Evolutionary conservation across 1,140 invertebrate species (phyloP).

Genomic region (Trinorchestia longiramus): DNA sequence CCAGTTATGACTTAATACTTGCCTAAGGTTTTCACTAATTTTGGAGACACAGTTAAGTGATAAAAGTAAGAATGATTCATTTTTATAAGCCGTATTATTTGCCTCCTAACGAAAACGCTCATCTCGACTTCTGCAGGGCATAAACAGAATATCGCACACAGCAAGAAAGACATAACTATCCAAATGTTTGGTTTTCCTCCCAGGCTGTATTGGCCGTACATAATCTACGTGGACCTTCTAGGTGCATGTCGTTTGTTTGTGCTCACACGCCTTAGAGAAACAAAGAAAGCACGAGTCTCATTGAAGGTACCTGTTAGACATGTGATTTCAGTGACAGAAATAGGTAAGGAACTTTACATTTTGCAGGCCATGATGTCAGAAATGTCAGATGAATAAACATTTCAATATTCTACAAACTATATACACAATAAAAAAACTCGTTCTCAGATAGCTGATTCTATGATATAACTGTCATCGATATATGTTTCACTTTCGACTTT

Average conservation of each 20-base stretch:
- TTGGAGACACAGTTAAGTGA: background rate
- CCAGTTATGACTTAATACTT: background rate
- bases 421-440: too few relatives aligned
- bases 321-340: background rate
- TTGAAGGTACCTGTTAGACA: background rate
- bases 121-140: background rate
- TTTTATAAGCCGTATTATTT: background rate
- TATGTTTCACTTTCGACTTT: too few relatives aligned
- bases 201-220: background rate
- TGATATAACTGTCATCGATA: too few relatives aligned
- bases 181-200: background rate
- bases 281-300: background rate
- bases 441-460: too few relatives aligned
- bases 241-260: background rate
- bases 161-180: background rate
- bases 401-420: too few relatives aligned
- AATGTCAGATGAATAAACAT: too few relatives aligned
- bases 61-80: background rate
- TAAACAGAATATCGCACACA: background rate
- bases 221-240: background rate
- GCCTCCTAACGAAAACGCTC: background rate
- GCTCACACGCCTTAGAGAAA: background rate
- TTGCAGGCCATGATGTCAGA: too few relatives aligned
- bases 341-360: background rate
- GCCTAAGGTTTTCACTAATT: background rate